Evolutionary conservation across 2,113 vertebrate species (phyloP).

Genomic region (Accipiter virgatus): DNA sequence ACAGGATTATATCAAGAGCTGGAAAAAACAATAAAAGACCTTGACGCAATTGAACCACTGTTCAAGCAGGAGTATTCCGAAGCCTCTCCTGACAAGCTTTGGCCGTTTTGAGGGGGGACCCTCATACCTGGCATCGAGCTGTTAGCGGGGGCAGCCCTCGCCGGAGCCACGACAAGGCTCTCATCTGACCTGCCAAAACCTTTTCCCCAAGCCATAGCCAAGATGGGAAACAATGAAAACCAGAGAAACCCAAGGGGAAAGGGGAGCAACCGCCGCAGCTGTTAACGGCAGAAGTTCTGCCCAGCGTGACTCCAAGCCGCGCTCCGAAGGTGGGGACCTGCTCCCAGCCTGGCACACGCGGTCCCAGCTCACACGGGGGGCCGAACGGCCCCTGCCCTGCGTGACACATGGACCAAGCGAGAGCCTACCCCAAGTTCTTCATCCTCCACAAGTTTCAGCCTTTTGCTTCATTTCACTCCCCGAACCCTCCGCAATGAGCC

Average conservation of each 20-base stretch:
- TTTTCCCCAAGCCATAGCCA: not conserved
- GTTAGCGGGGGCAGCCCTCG: rapidly evolving
- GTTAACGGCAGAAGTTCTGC: not conserved
- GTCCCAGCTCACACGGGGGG: too few relatives aligned
- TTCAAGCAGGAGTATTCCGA: rapidly evolving
- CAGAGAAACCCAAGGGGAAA: not conserved
- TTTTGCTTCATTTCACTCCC: not conserved
- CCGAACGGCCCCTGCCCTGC: not conserved
- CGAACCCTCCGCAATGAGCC: not conserved
- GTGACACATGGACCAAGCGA: not conserved
- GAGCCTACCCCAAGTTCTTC: not conserved
- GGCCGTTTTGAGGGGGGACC: not conserved
- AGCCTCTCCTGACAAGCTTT: not conserved
- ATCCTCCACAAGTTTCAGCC: not conserved
- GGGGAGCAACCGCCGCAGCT: not conserved
- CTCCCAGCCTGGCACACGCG: rapidly evolving
- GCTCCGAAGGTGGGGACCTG: not conserved
- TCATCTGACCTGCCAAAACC: not conserved
- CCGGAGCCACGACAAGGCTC: rapidly evolving
- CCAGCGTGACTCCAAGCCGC: not conserved
- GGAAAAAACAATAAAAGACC: not conserved
- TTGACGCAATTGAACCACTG: not conserved
- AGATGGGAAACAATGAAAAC: not conserved
- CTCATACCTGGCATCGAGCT: not conserved
- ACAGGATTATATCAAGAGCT: not conserved